Percentiles rank a stretch among this genome's conserved stretches.
Conservation (phyloP, 2,797 vertebrate genomes). For the Sebastes alutus region DNA sequence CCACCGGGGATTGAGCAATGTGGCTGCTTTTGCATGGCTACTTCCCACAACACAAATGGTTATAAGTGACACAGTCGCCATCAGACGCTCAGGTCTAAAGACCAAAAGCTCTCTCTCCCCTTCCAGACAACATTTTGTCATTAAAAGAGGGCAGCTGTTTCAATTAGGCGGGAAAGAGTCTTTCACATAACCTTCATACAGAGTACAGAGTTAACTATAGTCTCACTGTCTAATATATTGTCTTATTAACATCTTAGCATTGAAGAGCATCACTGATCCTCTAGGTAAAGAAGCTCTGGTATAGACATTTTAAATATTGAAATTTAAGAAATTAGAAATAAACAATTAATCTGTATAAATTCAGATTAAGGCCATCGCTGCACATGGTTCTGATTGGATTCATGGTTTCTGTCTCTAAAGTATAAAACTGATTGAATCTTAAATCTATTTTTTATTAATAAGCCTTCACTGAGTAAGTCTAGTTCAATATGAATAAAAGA, state of each 20-base stretch:
- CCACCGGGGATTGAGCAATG: slow-evolving; percentile 82
- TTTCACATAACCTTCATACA: slow-evolving; percentile 24
- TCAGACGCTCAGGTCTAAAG: slow-evolving; percentile 46
- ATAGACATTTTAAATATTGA: rapidly evolving
- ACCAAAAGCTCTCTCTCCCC: slow-evolving; percentile 46
- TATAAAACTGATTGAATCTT: not conserved
- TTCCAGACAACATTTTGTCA: slow-evolving; percentile 49
- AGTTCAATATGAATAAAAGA: not conserved
- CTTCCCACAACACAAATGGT: slow-evolving; percentile 76
- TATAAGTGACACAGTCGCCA: slow-evolving; percentile 56
- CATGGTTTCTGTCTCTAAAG: not conserved
- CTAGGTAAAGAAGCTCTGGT: not conserved
- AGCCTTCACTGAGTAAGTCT: not conserved
- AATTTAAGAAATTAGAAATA: not conserved
- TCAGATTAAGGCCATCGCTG: not conserved
- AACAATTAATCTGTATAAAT: not conserved
- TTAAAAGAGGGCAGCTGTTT: slow-evolving; percentile 74
- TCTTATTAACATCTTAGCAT: not conserved
- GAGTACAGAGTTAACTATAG: not conserved
- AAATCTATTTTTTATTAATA: not conserved
- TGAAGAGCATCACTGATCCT: not conserved
- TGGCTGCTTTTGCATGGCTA: slow-evolving; percentile 63
- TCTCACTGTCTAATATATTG: not conserved
- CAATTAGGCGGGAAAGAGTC: slow-evolving; percentile 30
- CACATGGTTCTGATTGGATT: not conserved